Conservation (phyloP, 2,888 invertebrate species). For the Iselma pallidipennis region DNA sequence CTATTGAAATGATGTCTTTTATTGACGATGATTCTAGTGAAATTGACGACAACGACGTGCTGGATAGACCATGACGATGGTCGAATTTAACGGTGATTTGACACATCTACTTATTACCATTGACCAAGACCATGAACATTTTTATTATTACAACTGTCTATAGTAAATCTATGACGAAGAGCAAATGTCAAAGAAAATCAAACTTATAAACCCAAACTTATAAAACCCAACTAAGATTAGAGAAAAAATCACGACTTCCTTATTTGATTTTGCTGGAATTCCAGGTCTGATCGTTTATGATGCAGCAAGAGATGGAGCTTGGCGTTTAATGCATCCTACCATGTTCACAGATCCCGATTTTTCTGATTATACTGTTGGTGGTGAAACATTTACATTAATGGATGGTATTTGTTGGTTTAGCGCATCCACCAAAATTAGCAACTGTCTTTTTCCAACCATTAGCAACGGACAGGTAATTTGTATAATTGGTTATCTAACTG, state of each 20-base stretch:
- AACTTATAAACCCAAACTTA: too few relatives aligned
- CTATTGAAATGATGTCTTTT: too few relatives aligned
- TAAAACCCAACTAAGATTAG: too few relatives aligned
- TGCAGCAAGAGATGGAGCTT: conserved; percentile 73
- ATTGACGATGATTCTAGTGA: neutral
- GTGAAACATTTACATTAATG: conserved; percentile 70
- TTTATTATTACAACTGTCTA: too few relatives aligned
- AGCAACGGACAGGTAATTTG: conserved; percentile 66
- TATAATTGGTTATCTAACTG: neutral
- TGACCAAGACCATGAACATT: neutral
- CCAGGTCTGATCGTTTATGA: conserved; percentile 67
- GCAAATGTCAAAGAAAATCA: too few relatives aligned
- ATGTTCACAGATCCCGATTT: conserved; percentile 87
- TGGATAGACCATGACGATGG: neutral
- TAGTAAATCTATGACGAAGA: too few relatives aligned
- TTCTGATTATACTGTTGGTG: conserved; percentile 72
- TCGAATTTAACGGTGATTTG: neutral
- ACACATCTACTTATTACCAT: neutral
- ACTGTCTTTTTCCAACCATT: conserved; percentile 73
- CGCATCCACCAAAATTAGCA: conserved; percentile 67
- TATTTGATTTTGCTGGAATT: too few relatives aligned
- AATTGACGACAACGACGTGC: neutral
- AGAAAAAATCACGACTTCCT: too few relatives aligned
- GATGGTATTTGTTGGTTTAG: conserved; percentile 75
- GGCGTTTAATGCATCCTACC: conserved; percentile 78